A percentile compares a stretch with the other conserved stretches of the same genome.
These are phyloP conservation scores for Parnassius mnemosyne DNA, from an alignment of 2,888 invertebrate species.

Conservation along the genomic window DNA sequence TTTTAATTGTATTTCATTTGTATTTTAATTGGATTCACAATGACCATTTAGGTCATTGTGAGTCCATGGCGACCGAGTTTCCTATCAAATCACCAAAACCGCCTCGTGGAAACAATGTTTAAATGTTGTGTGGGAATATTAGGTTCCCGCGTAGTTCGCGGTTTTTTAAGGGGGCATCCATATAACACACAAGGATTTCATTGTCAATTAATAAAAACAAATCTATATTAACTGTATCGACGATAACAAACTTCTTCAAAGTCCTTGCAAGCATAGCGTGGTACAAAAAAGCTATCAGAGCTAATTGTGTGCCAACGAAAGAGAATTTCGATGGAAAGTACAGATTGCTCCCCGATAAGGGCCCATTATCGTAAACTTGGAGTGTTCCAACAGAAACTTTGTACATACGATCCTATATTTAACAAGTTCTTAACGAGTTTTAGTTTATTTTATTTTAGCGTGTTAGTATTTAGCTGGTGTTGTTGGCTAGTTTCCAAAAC, in stretches of 20 bases:
- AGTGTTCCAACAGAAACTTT: slow-evolving; percentile 56
- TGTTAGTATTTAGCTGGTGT: slow-evolving; percentile 46
- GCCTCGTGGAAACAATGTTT: too few relatives aligned
- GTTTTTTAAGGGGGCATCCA: too few relatives aligned
- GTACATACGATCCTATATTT: slow-evolving; percentile 56
- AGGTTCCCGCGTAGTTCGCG: too few relatives aligned
- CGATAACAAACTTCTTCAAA: slow-evolving; percentile 30
- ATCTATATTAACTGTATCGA: slow-evolving; percentile 30
- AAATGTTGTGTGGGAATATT: too few relatives aligned
- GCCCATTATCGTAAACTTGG: slow-evolving; percentile 63
- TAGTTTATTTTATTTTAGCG: slow-evolving; percentile 60
- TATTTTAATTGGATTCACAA: too few relatives aligned
- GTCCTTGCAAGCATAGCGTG: slow-evolving; percentile 58
- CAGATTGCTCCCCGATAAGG: slow-evolving; percentile 65
- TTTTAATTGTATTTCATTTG: too few relatives aligned
- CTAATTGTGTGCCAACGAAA: slow-evolving; percentile 74
- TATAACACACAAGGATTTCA: too few relatives aligned
- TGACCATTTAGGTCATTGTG: too few relatives aligned
- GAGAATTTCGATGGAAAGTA: slow-evolving; percentile 65
- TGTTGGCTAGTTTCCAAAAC: slow-evolving; percentile 41
- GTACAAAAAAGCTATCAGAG: slow-evolving; percentile 71
- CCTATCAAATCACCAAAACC: too few relatives aligned
- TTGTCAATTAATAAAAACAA: too few relatives aligned
- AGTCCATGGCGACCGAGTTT: too few relatives aligned
- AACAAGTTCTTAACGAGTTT: slow-evolving; percentile 47